Conservation (phyloP, 2,888 invertebrate species). For the Meloe dianella region DNA sequence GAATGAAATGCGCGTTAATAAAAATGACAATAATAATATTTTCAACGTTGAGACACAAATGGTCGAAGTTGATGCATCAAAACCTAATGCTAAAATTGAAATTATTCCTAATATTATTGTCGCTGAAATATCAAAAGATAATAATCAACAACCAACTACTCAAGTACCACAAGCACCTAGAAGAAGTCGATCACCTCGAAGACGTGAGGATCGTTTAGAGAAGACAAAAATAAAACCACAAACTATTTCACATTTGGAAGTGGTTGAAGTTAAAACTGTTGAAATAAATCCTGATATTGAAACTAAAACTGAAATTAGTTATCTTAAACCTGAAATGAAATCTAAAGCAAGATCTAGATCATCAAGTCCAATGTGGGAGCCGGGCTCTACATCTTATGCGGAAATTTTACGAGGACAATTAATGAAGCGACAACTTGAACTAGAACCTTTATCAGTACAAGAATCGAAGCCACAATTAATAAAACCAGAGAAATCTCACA, state of each 20-base stretch:
- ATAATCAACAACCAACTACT: background rate
- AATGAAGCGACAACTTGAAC: background rate
- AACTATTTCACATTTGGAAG: constrained; percentile 10
- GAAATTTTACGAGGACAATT: constrained; percentile 74
- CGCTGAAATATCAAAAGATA: constrained; percentile 23
- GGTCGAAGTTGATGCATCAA: constrained; percentile 37
- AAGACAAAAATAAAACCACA: constrained; percentile 31
- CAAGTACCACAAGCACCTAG: constrained; percentile 56
- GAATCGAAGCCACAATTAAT: constrained; percentile 14
- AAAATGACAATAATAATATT: constrained; percentile 32
- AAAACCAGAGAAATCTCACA: constrained; percentile 14
- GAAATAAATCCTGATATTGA: constrained; percentile 14
- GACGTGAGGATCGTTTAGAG: constrained; percentile 46
- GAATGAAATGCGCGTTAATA: constrained; percentile 36
- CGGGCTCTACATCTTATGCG: constrained; percentile 78
- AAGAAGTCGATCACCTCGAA: constrained; percentile 63
- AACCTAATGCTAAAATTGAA: constrained; percentile 27
- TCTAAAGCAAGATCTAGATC: constrained; percentile 62
- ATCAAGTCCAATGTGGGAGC: constrained; percentile 75
- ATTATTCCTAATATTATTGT: constrained; percentile 30
- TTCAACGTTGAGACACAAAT: constrained; percentile 26
- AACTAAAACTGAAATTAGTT: background rate
- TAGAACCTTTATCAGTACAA: constrained; percentile 23
- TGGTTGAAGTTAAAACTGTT: constrained; percentile 29
- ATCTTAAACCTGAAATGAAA: constrained; percentile 8